A percentile compares a stretch with the other conserved stretches of the same genome.
phyloP scores from a whole-genome alignment of 2,888 invertebrate genomes.

The Scaeva pyrastri region DNA sequence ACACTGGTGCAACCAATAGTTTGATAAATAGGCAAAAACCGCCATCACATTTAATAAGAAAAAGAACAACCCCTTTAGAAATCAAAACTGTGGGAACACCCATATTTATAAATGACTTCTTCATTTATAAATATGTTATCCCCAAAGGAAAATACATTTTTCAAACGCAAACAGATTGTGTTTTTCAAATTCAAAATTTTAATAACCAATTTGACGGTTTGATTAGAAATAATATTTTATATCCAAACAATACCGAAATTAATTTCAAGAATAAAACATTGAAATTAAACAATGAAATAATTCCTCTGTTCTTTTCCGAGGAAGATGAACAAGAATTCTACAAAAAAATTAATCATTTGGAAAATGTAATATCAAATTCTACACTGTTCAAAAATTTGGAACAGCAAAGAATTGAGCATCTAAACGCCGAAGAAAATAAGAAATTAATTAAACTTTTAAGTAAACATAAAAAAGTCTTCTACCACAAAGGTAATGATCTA shows the following conservation, averaged over 20 bases:
- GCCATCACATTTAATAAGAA: neutral
- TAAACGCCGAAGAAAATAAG: neutral
- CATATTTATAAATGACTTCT: neutral
- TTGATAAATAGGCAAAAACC: neutral
- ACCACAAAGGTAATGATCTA: neutral
- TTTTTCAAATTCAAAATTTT: constrained; percentile 4
- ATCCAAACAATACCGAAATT: neutral
- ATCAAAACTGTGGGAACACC: neutral
- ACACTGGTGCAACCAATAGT: constrained; percentile 4
- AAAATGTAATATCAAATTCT: neutral
- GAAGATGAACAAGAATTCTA: neutral
- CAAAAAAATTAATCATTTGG: neutral
- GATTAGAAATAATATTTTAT: neutral
- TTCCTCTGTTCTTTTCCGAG: neutral
- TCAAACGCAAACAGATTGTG: neutral
- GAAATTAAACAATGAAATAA: neutral
- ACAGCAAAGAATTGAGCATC: neutral
- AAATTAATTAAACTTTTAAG: constrained; percentile 7
- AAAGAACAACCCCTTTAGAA: neutral
- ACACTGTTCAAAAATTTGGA: constrained; percentile 11
- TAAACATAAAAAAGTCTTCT: neutral
- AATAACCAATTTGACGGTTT: neutral
- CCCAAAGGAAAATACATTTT: constrained; percentile 23
- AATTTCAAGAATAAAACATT: neutral
- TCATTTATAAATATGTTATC: neutral